A percentile compares a stretch with the other conserved stretches of the same genome.
Conservation (phyloP, 2,797 vertebrate genomes). For the Rhinogobio ventralis region DNA sequence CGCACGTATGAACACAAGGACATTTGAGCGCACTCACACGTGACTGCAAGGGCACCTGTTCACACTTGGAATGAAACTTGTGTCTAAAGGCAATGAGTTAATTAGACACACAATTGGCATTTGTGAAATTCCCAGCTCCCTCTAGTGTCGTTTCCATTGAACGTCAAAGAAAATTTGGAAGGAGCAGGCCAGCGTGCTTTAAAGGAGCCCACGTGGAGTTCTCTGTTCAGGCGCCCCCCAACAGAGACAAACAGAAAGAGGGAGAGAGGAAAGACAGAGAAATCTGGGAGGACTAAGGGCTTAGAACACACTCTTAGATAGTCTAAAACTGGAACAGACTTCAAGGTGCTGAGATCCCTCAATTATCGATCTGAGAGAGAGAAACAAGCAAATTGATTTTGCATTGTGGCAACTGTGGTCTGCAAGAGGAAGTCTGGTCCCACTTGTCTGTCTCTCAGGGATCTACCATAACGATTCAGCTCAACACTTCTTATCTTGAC, state of each 20-base stretch:
- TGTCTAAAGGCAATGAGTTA: conserved; percentile 72
- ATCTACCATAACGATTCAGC: conserved; percentile 1
- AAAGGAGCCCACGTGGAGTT: conserved; percentile 31
- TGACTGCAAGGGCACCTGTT: conserved; percentile 55
- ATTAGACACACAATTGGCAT: conserved; percentile 66
- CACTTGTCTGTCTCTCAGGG: conserved; percentile 13
- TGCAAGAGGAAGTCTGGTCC: conserved; percentile 21
- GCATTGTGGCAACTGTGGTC: conserved; percentile 26
- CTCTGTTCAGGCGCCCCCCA: conserved; percentile 20
- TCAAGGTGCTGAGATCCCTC: conserved; percentile 53
- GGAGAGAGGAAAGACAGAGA: conserved; percentile 2
- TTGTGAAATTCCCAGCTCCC: conserved; percentile 59
- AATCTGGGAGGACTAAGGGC: conserved; percentile 14
- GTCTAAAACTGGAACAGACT: conserved; percentile 40
- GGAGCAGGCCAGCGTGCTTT: neutral
- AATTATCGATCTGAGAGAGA: conserved; percentile 51
- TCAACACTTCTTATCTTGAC: conserved; percentile 7
- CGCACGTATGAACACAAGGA: conserved; percentile 30
- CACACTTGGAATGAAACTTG: conserved; percentile 46
- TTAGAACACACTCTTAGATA: conserved; percentile 52
- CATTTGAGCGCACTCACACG: neutral
- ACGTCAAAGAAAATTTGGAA: conserved; percentile 60
- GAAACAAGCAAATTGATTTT: conserved; percentile 62
- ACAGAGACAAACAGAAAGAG: neutral
- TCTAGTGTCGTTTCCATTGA: conserved; percentile 47